A percentile compares a stretch with the other conserved stretches of the same genome.
phyloP scores from a whole-genome alignment of 2,113 vertebrate species.

The Lipotes vexillifer region DNA sequence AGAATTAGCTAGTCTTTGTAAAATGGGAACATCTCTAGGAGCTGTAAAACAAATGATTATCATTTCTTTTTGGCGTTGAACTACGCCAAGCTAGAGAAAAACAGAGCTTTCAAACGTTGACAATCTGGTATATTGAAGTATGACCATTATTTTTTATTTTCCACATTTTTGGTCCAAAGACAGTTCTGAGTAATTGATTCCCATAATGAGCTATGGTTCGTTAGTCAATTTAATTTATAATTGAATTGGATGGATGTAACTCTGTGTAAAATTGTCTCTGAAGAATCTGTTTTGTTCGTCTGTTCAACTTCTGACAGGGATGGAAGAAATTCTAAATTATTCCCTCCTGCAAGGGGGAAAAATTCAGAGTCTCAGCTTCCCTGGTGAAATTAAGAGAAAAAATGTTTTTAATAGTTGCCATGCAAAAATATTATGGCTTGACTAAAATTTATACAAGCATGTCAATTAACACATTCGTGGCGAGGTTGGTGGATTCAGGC shows the following conservation, averaged over 20 bases:
- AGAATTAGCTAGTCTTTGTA: slow-evolving; percentile 86
- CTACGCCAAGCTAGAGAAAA: slow-evolving; percentile 88
- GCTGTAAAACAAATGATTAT: slow-evolving; percentile 87
- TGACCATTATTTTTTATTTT: slow-evolving; percentile 92
- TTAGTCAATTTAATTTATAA: slow-evolving; percentile 97
- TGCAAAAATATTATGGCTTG: slow-evolving; percentile 83
- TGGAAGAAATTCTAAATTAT: slow-evolving; percentile 89
- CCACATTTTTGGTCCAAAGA: slow-evolving; percentile 92
- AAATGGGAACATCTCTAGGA: slow-evolving; percentile 81
- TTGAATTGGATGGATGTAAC: slow-evolving; percentile 95
- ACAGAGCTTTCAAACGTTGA: slow-evolving; percentile 88
- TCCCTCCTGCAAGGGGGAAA: slow-evolving; percentile 82
- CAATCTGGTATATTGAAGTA: slow-evolving; percentile 91
- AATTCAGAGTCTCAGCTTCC: slow-evolving; percentile 84
- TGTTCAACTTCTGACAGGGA: slow-evolving; percentile 89
- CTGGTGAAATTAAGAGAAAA: slow-evolving; percentile 86
- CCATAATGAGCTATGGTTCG: slow-evolving; percentile 95
- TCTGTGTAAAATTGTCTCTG: slow-evolving; percentile 91
- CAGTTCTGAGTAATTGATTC: slow-evolving; percentile 95
- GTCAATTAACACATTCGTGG: slow-evolving; percentile 81
- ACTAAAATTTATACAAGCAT: slow-evolving; percentile 82
- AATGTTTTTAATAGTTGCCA: slow-evolving; percentile 87
- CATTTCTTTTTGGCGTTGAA: slow-evolving; percentile 84
- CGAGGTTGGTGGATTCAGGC: slow-evolving; percentile 65
- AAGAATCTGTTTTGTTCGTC: slow-evolving; percentile 92